These are phyloP conservation scores for Cheilosia soror DNA, from an alignment of 2,888 invertebrate genomes.

Conservation along the genomic window DNA sequence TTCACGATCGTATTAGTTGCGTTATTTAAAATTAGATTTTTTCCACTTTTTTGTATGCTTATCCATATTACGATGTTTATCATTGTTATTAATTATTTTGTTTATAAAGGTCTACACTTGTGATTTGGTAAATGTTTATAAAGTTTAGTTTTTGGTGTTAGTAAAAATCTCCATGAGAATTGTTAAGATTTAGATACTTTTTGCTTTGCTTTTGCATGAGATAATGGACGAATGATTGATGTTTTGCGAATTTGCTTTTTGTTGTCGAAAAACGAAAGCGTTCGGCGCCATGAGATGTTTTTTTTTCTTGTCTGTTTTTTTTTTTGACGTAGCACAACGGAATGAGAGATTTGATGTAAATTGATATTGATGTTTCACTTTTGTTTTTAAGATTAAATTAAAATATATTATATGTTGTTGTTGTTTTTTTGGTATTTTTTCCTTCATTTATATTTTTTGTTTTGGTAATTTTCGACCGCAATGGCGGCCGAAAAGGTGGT, in stretches of 20 bases:
- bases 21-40: slow-evolving; percentile 21
- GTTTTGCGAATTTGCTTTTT: slow-evolving; percentile 16
- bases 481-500: slow-evolving; percentile 54
- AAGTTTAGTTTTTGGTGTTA: slow-evolving; percentile 32
- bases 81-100: not conserved
- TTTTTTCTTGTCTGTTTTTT: not conserved
- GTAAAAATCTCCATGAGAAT: slow-evolving; percentile 49
- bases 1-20: slow-evolving; percentile 36
- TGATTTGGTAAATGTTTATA: slow-evolving; percentile 21
- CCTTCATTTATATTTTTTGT: slow-evolving; percentile 47
- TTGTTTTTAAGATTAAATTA: slow-evolving; percentile 61
- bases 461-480: slow-evolving; percentile 46
- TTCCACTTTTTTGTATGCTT: not conserved
- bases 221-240: slow-evolving; percentile 31
- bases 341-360: slow-evolving; percentile 49
- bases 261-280: slow-evolving; percentile 3
- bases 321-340: slow-evolving; percentile 7
- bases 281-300: slow-evolving; percentile 11
- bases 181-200: slow-evolving; percentile 35
- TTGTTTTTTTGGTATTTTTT: slow-evolving; percentile 33
- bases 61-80: slow-evolving; percentile 1
- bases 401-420: slow-evolving; percentile 67
- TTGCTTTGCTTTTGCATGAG: slow-evolving; percentile 16
- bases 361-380: slow-evolving; percentile 34
- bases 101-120: slow-evolving; percentile 54